Percentiles rank a stretch among this genome's conserved stretches.
Conservation (phyloP, 2,888 invertebrate species). For the Pardosa pseudoannulata region DNA sequence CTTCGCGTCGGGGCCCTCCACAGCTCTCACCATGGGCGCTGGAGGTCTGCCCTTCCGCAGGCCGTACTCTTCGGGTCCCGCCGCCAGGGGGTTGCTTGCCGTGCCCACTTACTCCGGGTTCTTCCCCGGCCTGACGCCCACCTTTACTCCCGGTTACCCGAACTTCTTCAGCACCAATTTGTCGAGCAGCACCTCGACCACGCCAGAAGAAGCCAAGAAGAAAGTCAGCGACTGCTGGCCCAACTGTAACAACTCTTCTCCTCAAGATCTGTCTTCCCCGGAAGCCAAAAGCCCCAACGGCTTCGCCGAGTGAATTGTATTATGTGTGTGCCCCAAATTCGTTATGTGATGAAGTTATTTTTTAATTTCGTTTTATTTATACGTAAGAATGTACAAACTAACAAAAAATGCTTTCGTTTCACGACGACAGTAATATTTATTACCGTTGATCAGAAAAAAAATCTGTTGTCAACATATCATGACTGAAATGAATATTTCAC, state of each 20-base stretch:
- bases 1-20: constrained; percentile 34
- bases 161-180: constrained; percentile 59
- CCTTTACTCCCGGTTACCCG: constrained; percentile 60
- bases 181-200: constrained; percentile 20
- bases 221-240: constrained; percentile 63
- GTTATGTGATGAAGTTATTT: background rate
- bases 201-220: constrained; percentile 35
- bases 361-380: background rate
- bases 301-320: constrained; percentile 41
- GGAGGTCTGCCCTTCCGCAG: constrained; percentile 49
- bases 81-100: constrained; percentile 45
- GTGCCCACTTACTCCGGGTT: constrained; percentile 66
- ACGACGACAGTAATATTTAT: background rate
- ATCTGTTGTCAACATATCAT: background rate
- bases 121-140: constrained; percentile 62
- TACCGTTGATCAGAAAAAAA: background rate
- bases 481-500: too few species aligned
- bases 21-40: constrained; percentile 43
- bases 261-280: constrained; percentile 64
- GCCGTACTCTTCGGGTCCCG: constrained; percentile 52
- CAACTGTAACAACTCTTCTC: constrained; percentile 54
- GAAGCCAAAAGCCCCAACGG: constrained; percentile 69
- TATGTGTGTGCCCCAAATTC: background rate
- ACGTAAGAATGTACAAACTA: too few species aligned
- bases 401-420: background rate